phyloP scores from a whole-genome alignment of 2,888 invertebrate species.

The Ectemnius continuus region DNA sequence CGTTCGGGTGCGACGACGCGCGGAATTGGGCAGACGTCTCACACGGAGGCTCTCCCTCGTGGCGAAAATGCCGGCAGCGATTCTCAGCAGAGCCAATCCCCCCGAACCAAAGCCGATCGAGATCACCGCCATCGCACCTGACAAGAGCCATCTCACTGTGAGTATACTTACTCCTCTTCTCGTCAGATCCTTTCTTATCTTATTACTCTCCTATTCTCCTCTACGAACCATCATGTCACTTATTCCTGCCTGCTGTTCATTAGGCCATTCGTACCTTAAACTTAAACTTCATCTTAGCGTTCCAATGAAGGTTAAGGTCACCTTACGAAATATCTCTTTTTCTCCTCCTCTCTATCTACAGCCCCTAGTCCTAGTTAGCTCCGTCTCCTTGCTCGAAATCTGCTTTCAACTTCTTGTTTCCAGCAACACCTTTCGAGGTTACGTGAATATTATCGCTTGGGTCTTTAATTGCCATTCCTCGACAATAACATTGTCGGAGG shows the following conservation, averaged over 20 bases:
- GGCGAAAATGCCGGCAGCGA: conserved; percentile 80
- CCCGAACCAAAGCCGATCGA: conserved; percentile 80
- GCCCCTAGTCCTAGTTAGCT: no score
- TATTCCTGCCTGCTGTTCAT: not conserved
- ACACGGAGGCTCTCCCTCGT: conserved; percentile 82
- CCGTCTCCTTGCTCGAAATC: no score
- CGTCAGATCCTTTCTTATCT: conserved; percentile 5
- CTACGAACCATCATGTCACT: not conserved
- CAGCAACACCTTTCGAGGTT: no score
- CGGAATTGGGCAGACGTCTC: conserved; percentile 82
- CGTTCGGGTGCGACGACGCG: conserved; percentile 69
- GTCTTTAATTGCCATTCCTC: no score
- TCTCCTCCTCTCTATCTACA: no score
- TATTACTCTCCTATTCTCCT: not conserved
- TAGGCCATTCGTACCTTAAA: no score
- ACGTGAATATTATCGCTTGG: no score
- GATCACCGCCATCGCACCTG: conserved; percentile 83
- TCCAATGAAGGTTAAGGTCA: no score
- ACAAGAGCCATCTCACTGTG: conserved; percentile 84
- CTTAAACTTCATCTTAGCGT: no score
- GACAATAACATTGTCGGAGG: no score
- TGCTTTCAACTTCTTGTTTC: no score
- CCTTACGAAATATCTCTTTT: no score
- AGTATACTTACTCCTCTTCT: conserved; percentile 56
- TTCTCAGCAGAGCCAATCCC: conserved; percentile 79